These are phyloP conservation scores for Xenopus petersii DNA, from an alignment of 2,797 vertebrate species.

Conservation along the genomic window DNA sequence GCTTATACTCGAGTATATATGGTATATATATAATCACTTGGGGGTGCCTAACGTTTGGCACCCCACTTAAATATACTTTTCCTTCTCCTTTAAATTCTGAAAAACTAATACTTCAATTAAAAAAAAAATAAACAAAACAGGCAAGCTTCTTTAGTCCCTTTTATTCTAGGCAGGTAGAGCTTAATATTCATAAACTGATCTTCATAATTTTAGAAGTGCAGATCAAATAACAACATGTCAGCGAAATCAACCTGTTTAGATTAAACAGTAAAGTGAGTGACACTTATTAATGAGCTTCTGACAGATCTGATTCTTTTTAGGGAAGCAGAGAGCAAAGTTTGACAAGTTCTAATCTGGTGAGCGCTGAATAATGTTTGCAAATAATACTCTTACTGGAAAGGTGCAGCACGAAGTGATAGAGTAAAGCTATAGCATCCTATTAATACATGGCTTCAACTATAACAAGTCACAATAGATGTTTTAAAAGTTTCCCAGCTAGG, in stretches of 20 bases:
- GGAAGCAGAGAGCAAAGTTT: constrained; percentile 54
- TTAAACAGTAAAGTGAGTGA: constrained; percentile 58
- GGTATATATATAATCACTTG: no score
- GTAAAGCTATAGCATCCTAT: no score
- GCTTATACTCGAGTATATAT: no score
- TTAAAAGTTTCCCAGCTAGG: no score
- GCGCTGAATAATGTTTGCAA: constrained; percentile 26
- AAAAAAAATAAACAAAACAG: constrained; percentile 23
- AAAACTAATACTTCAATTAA: constrained; percentile 24
- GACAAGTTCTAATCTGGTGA: constrained; percentile 45
- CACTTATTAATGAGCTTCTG: constrained; percentile 51
- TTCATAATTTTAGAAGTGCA: constrained; percentile 24
- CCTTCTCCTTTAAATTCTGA: neutral
- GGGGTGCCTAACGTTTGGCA: no score
- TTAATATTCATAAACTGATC: constrained; percentile 34
- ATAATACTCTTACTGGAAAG: constrained; percentile 30
- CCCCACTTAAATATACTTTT: no score
- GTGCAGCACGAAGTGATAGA: neutral
- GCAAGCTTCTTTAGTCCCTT: constrained; percentile 18
- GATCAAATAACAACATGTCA: constrained; percentile 54
- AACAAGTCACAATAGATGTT: no score
- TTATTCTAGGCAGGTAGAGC: constrained; percentile 19
- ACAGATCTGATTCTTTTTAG: constrained; percentile 53
- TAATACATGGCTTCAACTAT: no score
- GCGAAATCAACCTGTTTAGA: constrained; percentile 55